A percentile compares a stretch with the other conserved stretches of the same genome.
Conservation (phyloP, 2,797 vertebrate species). For the Phataginus tetradactyla region DNA sequence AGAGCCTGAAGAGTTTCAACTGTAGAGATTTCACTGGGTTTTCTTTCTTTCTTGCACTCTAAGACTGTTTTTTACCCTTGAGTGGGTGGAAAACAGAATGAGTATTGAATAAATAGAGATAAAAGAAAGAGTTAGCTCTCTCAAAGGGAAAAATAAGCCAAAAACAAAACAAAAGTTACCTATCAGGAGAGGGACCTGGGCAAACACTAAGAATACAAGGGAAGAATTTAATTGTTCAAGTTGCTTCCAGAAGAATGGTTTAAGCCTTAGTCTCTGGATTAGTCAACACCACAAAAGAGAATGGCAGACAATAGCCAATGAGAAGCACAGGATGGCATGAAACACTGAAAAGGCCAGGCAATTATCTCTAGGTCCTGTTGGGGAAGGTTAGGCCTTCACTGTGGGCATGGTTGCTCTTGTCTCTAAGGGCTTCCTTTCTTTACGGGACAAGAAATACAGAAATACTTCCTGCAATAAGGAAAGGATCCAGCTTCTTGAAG, state of each 20-base stretch:
- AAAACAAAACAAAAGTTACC: background rate
- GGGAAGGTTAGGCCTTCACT: background rate
- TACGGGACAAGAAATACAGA: background rate
- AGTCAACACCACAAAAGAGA: background rate
- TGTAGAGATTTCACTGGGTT: background rate
- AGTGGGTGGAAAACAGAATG: background rate
- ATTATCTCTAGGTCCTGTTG: background rate
- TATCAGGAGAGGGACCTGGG: background rate
- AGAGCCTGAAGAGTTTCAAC: background rate
- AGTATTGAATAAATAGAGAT: background rate
- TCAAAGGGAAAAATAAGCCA: background rate
- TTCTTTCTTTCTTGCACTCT: background rate
- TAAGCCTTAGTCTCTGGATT: background rate
- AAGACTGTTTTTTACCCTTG: background rate
- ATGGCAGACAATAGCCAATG: background rate
- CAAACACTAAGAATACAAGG: conserved; percentile 14
- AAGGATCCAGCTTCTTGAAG: background rate
- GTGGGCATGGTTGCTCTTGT: background rate
- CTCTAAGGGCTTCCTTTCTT: background rate
- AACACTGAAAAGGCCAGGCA: background rate
- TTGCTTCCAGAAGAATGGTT: background rate
- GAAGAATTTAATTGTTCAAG: background rate
- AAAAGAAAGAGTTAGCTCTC: background rate
- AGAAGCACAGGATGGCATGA: background rate
- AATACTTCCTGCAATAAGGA: background rate